Evolutionary conservation across 2,888 invertebrate genomes (phyloP).

Genomic region (Apodemia duryi): DNA sequence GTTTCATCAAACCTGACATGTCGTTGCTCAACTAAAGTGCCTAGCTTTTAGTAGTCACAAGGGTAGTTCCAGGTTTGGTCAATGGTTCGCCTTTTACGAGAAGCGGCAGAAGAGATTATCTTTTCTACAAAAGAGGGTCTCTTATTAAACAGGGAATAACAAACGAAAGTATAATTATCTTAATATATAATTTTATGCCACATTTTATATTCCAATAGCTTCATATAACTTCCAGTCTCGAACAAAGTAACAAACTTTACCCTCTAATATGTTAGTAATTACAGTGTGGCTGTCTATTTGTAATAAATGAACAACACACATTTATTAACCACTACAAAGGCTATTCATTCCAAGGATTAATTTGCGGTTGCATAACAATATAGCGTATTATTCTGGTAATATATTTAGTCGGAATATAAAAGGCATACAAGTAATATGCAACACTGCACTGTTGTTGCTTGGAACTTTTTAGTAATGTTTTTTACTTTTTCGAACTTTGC

Average conservation of each 20-base stretch:
- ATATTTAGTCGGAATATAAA: constrained; percentile 3
- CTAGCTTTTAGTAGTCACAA: too few relatives aligned
- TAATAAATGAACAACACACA: constrained; percentile 11
- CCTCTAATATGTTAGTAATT: constrained; percentile 1
- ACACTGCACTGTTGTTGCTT: neutral
- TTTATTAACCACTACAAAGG: constrained; percentile 19
- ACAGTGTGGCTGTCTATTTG: constrained; percentile 2
- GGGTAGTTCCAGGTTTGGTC: too few relatives aligned
- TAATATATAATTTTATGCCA: too few relatives aligned
- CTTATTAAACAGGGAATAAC: too few relatives aligned
- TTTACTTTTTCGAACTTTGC: too few relatives aligned
- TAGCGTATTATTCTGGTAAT: neutral
- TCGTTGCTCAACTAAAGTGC: too few relatives aligned
- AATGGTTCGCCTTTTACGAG: too few relatives aligned
- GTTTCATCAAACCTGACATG: too few relatives aligned
- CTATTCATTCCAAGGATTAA: constrained; percentile 20
- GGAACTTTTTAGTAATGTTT: neutral
- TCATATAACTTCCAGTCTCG: neutral
- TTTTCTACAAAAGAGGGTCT: too few relatives aligned
- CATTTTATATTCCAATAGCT: too few relatives aligned
- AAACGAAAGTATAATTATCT: too few relatives aligned
- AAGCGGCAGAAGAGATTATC: too few relatives aligned
- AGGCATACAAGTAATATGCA: neutral
- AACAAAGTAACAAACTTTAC: constrained; percentile 7
- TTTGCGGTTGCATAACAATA: constrained; percentile 16